phyloP scores from a whole-genome alignment of 1,140 invertebrate genomes.

The Panulirus ornatus region DNA sequence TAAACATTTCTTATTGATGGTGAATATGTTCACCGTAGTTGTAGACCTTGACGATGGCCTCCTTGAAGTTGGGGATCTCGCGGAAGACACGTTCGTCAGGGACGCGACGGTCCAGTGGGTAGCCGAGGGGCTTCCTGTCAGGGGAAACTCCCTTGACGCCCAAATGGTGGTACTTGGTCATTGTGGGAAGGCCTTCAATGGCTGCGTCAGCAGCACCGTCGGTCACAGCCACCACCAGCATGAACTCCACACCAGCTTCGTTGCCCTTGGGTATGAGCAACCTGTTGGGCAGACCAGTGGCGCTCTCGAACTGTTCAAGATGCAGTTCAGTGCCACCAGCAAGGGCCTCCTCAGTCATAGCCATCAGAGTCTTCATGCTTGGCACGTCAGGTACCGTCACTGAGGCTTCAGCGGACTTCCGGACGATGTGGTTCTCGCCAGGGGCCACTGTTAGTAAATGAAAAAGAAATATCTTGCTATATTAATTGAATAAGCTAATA shows the following conservation, averaged over 20 bases:
- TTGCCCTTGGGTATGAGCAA: conserved; percentile 82
- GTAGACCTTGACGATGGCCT: conserved; percentile 43
- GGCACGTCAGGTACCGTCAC: conserved; percentile 61
- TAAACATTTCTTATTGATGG: conserved; percentile 8
- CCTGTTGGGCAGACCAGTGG: conserved; percentile 82
- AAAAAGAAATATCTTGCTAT: neutral
- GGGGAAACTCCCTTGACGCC: conserved; percentile 49
- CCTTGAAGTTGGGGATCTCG: conserved; percentile 82
- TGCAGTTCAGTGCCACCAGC: neutral
- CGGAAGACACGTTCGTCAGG: conserved; percentile 54
- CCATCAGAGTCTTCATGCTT: conserved; percentile 28
- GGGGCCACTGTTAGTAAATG: neutral
- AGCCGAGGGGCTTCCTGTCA: conserved; percentile 55
- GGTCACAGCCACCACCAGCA: conserved; percentile 79
- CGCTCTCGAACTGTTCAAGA: conserved; percentile 77
- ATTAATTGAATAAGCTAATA: neutral
- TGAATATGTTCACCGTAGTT: conserved; percentile 76
- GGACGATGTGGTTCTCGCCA: neutral
- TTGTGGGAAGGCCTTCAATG: conserved; percentile 51
- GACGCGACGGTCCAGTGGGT: conserved; percentile 59
- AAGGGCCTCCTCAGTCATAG: conserved; percentile 6
- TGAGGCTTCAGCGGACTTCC: conserved; percentile 19
- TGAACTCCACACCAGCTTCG: conserved; percentile 79
- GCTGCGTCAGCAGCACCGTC: conserved; percentile 76
- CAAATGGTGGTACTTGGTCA: conserved; percentile 37